Evolutionary conservation across 2,888 invertebrate genomes (phyloP).

Genomic region (Gerosis bhagava): DNA sequence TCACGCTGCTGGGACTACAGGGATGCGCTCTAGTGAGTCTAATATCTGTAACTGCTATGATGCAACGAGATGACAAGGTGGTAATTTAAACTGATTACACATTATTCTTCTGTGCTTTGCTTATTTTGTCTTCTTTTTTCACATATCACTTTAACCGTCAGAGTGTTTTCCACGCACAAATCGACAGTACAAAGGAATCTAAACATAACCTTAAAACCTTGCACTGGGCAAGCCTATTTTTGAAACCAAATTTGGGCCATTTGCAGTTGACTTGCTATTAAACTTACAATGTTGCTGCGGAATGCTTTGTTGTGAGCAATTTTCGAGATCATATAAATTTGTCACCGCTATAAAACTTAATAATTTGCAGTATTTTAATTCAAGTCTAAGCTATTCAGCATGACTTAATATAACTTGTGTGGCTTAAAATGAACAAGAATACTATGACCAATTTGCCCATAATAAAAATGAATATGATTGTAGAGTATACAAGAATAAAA

Average conservation of each 20-base stretch:
- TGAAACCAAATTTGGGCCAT: conserved; percentile 8
- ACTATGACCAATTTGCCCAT: too few species aligned
- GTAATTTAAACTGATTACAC: conserved; percentile 38
- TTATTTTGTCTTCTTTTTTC: conserved; percentile 32
- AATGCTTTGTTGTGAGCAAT: too few species aligned
- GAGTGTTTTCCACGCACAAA: not conserved
- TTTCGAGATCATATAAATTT: too few species aligned
- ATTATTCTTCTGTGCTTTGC: conserved; percentile 42
- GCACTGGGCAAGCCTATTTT: conserved; percentile 13
- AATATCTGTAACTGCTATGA: conserved; percentile 70
- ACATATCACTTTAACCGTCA: not conserved
- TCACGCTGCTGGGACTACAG: conserved; percentile 64
- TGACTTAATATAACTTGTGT: too few species aligned
- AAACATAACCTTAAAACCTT: conserved; percentile 23
- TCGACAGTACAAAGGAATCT: conserved; percentile 5
- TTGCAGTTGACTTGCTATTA: not conserved
- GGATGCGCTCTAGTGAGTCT: conserved; percentile 61
- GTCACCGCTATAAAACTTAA: too few species aligned
- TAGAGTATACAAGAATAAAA: too few species aligned
- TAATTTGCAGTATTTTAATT: too few species aligned
- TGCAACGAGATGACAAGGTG: conserved; percentile 81
- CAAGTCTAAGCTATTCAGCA: too few species aligned
- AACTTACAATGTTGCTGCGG: not conserved
- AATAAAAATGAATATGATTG: too few species aligned
- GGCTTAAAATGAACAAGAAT: too few species aligned